Base-by-base conservation (phyloP, 1,140 invertebrate species). In the Drosophila aff. region DNA sequence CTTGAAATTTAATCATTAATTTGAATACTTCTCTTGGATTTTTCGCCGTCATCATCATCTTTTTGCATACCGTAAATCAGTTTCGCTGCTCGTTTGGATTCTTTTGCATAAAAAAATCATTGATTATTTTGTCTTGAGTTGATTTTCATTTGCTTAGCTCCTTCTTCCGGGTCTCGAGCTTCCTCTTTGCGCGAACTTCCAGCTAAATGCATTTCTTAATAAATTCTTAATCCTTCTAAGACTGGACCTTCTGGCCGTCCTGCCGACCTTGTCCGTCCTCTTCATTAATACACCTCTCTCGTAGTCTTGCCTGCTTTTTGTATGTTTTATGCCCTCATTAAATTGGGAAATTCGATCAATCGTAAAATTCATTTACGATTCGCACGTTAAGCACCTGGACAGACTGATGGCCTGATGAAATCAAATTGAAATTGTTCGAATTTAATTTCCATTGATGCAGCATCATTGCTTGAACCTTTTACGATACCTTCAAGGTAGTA, bases 311-410 rank as follows among this genome's bases (percentile, higher is more conserved):
- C 23, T 18, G 28, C 33, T 55, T 73, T 64, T 43, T 44, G n/a
- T 62, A 49, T 55, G 38, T 43, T 68, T 78, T 69, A 69, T 62
- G 41, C 41, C 53, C 46, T 69, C 71, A 82, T 79, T 82, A 67
- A 86, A 80, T 66, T 65, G 59, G 67, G 38, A 73, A 76, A 82
- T 59, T 82, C 71, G 76, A 86, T 86, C 82, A 79, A 53, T 79
- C 61, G 79, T 72, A 60, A 82, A 86, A 82, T 79, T 86, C 71
- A 82, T 82, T 82, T 82, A 69, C 67, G 47, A 53, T 79, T 79
- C 65, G 26, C 62, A 72, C 50, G 58, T 65, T 62, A 28, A 38
- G 36, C 66, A 73, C 26, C 49, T 49, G 41, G 31, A 23, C 60
- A 43, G 44, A n/a, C 40, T 21, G 40, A 71, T 36, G 49, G 49